These are phyloP conservation scores for Salvelinus namaycush DNA, from an alignment of 2,113 vertebrate genomes.

Conservation along the genomic window DNA sequence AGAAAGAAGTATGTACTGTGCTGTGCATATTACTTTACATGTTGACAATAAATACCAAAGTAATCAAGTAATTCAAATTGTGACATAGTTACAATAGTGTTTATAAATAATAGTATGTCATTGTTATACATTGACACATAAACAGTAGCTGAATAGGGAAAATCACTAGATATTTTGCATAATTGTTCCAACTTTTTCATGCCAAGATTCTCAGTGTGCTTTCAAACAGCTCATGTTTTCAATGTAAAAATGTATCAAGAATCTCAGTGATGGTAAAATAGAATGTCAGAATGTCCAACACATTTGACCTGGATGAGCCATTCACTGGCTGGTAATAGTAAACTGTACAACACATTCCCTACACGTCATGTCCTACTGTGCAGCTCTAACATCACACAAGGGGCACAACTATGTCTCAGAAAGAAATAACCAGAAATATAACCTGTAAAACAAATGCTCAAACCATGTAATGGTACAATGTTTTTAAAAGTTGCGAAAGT, in stretches of 20 bases:
- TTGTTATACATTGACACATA: background rate
- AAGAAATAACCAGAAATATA: background rate
- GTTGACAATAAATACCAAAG: slow-evolving; percentile 42
- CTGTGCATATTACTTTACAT: slow-evolving; percentile 50
- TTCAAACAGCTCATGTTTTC: background rate
- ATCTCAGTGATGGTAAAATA: background rate
- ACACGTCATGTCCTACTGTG: slow-evolving; percentile 9
- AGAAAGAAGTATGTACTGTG: slow-evolving; percentile 32
- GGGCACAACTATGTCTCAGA: background rate
- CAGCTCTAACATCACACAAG: slow-evolving; percentile 2
- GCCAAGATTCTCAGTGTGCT: too few species aligned
- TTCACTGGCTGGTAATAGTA: background rate
- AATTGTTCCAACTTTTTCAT: background rate
- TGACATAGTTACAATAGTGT: slow-evolving; percentile 6
- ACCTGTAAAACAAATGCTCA: background rate
- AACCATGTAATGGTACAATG: background rate
- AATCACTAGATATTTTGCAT: background rate
- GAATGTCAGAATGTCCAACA: slow-evolving; percentile 1
- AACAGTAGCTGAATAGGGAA: background rate
- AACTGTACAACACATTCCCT: slow-evolving; percentile 22
- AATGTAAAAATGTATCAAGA: background rate
- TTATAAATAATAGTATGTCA: background rate
- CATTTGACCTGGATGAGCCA: slow-evolving; percentile 18
- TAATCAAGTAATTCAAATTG: slow-evolving; percentile 12
- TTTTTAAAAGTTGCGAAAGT: background rate